Percentiles rank a stretch among this genome's conserved stretches.
Conservation (phyloP, 92 coral and sea anemone species). For the Bergia sp. region DNA sequence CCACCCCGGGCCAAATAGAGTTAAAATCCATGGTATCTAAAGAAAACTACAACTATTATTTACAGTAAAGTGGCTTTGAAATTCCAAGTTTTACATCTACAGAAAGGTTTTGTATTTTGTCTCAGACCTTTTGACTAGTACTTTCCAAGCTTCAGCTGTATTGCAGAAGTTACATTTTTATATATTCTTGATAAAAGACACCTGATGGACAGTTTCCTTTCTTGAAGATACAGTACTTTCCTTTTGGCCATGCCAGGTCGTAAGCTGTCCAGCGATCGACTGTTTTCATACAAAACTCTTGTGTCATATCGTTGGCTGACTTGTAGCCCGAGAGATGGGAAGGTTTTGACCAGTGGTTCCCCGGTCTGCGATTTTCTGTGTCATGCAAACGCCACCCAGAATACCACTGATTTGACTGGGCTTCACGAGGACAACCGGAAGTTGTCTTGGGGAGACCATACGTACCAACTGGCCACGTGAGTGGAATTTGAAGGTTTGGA, state of each 20-base stretch:
- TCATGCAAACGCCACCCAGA: not conserved
- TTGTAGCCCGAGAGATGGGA: not conserved
- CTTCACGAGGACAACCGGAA: not conserved
- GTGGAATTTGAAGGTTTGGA: not conserved
- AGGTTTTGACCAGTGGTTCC: not conserved
- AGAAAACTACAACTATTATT: too few species aligned
- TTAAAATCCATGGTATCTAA: too few species aligned
- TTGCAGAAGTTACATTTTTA: not conserved
- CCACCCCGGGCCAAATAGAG: too few species aligned
- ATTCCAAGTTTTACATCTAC: too few species aligned
- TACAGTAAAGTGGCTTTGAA: too few species aligned
- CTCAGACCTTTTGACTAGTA: too few species aligned
- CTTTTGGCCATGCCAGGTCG: not conserved
- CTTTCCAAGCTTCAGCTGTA: too few species aligned
- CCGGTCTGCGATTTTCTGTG: not conserved
- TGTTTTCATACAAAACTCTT: not conserved
- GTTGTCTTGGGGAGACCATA: not conserved
- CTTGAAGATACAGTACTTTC: not conserved
- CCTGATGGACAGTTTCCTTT: not conserved
- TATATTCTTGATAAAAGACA: not conserved
- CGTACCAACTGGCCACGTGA: slow-evolving; percentile 5
- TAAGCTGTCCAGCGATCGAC: not conserved
- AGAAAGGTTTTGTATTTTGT: too few species aligned
- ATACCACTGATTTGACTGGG: not conserved
- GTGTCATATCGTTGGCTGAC: not conserved